Evolutionary conservation across 1,140 invertebrate genomes (phyloP), one percentile per base, ranked within the genome.

Genomic region (Battus philenor): DNA sequence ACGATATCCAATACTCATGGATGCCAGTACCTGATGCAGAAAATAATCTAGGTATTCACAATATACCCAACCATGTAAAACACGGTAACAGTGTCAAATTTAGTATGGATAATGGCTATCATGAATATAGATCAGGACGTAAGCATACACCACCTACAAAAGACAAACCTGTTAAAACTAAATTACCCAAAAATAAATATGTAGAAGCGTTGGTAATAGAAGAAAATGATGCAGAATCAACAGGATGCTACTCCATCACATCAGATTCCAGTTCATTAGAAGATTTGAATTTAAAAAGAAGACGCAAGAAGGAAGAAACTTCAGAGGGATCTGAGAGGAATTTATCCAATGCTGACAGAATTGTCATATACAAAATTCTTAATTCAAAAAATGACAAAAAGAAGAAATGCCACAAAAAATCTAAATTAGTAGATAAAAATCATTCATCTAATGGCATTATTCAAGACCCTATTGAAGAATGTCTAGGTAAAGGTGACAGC

Each of bases 121-220:
- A 84, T 44, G 80, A 84, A 47, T 84, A 84, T 33, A 71, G 80
- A 24, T 77, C 78, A 2, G 58, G 74, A 4, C 76, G 80, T 30
- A 82, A 79, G 49, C 80, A 84, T 32, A 82, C 78, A 2, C 80
- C 80, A 2, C 80, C 80, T 0, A 82, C 80, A 10, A 82, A 80
- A 60, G 78, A 82, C 13, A 52, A 43, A 9, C 22, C 22, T 0
- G 31, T n/a, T 12, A 41, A 54, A 13, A 46, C 64, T 15, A 62
- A 39, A 50, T 43, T 38, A 36, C 26, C 33, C 8, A 70, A 61
- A 32, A 59, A n/a, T 26, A 39, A 46, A 50, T 27, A 55, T 9
- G 50, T 69, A 9, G 65, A 73, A 60, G 53, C 65, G 13, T 54
- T 76, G 1, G 34, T 78, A 2, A 54, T 76, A 18, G 47, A 74